Percentiles rank a stretch among this genome's conserved stretches.
Conservation (phyloP, 2,797 vertebrate species). For the Anguilla marmorata region DNA sequence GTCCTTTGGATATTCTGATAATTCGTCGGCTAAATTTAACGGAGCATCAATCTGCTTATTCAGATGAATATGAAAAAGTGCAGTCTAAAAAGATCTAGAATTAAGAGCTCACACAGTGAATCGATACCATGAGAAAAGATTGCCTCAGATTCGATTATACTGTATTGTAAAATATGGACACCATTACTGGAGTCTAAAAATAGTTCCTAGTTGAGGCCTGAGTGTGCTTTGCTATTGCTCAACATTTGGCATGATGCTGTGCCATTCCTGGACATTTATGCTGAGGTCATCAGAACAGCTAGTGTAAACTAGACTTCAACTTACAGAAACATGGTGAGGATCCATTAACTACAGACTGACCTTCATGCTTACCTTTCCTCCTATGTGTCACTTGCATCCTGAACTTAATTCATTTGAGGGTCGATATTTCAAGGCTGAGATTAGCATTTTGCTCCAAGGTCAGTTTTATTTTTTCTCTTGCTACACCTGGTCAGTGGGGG, state of each 20-base stretch:
- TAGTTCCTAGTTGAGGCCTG: neutral
- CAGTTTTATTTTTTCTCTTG: neutral
- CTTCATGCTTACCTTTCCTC: slow-evolving; percentile 14
- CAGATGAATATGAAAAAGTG: slow-evolving; percentile 10
- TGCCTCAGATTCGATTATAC: neutral
- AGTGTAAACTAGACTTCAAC: slow-evolving; percentile 1
- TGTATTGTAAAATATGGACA: slow-evolving; percentile 1
- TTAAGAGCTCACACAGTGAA: neutral
- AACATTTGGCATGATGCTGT: no score
- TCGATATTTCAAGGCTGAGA: neutral
- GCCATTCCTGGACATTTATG: slow-evolving; percentile 7
- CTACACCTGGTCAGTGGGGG: neutral
- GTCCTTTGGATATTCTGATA: no score
- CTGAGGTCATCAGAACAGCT: slow-evolving; percentile 13
- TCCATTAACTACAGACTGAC: slow-evolving; percentile 15
- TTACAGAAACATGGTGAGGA: slow-evolving; percentile 17
- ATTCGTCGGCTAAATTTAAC: neutral
- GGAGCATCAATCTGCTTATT: neutral
- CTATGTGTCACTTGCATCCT: neutral
- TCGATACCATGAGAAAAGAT: slow-evolving; percentile 25
- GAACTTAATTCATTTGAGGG: slow-evolving; percentile 1
- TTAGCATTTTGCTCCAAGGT: slow-evolving; percentile 9
- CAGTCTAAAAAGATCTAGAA: neutral
- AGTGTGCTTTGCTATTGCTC: no score
- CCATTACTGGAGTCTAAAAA: slow-evolving; percentile 8